A percentile compares a stretch with the other conserved stretches of the same genome.
These are phyloP conservation scores for Ophion obscuratus DNA, from an alignment of 2,888 invertebrate genomes.

Conservation along the genomic window DNA sequence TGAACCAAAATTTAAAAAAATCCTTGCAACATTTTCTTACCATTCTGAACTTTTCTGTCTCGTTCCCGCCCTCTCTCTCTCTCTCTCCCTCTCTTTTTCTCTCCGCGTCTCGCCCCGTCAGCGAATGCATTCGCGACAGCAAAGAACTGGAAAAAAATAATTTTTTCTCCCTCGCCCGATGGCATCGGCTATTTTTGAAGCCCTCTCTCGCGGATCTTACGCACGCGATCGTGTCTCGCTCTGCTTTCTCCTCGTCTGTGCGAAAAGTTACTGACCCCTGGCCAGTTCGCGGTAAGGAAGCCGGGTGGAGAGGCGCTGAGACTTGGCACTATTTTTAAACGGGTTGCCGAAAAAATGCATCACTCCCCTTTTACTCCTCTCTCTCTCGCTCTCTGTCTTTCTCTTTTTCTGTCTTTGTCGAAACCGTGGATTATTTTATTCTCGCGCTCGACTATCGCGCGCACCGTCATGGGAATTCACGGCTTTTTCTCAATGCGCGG, in stretches of 20 bases:
- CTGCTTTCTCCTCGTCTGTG: constrained; percentile 72
- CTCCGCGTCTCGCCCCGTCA: background rate
- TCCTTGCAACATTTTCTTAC: background rate
- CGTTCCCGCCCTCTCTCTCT: background rate
- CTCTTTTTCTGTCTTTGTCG: constrained; percentile 16
- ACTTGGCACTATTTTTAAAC: constrained; percentile 82
- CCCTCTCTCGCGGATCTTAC: constrained; percentile 39
- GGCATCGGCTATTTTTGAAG: constrained; percentile 70
- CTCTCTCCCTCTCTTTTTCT: background rate
- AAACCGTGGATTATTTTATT: constrained; percentile 60
- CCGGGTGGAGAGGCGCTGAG: constrained; percentile 65
- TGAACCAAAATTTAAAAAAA: background rate
- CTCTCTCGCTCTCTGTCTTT: constrained; percentile 33
- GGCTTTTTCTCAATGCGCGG: constrained; percentile 40
- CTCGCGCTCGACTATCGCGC: constrained; percentile 52
- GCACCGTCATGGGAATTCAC: constrained; percentile 62
- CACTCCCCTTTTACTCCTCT: constrained; percentile 71
- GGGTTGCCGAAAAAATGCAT: constrained; percentile 80
- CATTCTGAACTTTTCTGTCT: background rate
- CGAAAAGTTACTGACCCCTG: constrained; percentile 83
- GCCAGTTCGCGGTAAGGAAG: constrained; percentile 77
- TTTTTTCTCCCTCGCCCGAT: constrained; percentile 63
- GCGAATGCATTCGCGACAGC: constrained; percentile 42
- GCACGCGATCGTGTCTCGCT: constrained; percentile 40
- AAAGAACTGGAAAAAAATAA: constrained; percentile 54